Base-by-base conservation (phyloP, 2,113 vertebrate genomes). In the Myiagra hebetior region DNA sequence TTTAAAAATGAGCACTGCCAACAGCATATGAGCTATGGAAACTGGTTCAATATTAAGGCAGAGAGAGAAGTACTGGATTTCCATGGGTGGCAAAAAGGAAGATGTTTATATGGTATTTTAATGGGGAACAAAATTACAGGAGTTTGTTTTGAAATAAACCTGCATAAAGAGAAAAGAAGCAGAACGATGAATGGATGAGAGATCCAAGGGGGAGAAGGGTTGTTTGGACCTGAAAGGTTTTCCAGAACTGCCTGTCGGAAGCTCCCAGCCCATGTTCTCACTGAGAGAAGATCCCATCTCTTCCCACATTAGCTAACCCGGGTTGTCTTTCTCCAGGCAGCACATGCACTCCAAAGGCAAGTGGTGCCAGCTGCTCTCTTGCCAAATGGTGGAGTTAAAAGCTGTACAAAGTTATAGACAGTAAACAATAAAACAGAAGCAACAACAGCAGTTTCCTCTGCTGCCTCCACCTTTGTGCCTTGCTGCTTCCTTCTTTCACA, bases 301-400 rank as follows among this genome's bases (percentile, higher is more conserved):
- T 81, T 85, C 68, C 73, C 68, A 80, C 75, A 39, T 72, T 33
- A 87, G 79, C 83, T 93, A 89, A 94, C 56, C 80, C 6, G 5
- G 83, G 37, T 47, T 84, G 79, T 55, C 64, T 91, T 75, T 93
- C 90, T 93, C 68, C 39, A 83, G 80, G 92, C 91, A 90, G 86
- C 76, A 86, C 73, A 68, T 22, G 16, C 47, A 84, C 80, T 93
- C 88, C 76, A 67, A 80, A 74, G 91, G 69, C 91, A 76, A 91
- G 83, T 35, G 56, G 60, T 94, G 96, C 92, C 93, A 95, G 83
- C 92, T 95, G 93, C 80, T 95, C 65, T 78, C 73, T 88, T 97
- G 95, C 96, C 96, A 96, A 96, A 89, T 49, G 9, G 80, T 53
- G 56, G 60, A 97, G 95, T 97, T 96, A 95, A 96, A 97, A 96